These are phyloP conservation scores for Apistogramma diplotaenia DNA, from an alignment of 2,113 vertebrate species.

Conservation along the genomic window DNA sequence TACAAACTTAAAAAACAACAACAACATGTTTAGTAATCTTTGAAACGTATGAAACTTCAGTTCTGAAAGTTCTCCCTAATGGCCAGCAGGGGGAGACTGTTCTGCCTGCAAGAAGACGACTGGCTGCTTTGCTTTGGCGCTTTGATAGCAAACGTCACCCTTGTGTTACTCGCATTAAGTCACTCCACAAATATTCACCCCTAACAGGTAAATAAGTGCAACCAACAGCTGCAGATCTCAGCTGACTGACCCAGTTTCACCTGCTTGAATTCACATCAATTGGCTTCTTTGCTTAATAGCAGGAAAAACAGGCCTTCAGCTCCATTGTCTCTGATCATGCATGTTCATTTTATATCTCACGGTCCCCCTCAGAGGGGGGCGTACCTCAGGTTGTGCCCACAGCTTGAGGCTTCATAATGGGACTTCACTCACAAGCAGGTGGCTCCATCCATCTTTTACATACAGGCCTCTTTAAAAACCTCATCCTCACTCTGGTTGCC, in stretches of 20 bases:
- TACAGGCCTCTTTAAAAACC: neutral
- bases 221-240: neutral
- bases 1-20: neutral
- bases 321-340: neutral
- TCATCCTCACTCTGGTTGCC: neutral
- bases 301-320: neutral
- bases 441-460: neutral
- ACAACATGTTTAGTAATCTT: neutral
- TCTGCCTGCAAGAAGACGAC: neutral
- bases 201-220: neutral
- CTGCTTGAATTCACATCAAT: neutral
- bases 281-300: neutral
- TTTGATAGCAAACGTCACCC: neutral
- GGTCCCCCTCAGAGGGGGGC: neutral
- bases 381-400: neutral
- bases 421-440: neutral
- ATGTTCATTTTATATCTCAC: neutral
- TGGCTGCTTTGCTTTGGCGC: too few relatives aligned
- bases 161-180: neutral
- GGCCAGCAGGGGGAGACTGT: neutral
- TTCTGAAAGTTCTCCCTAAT: neutral
- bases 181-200: neutral
- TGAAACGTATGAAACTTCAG: neutral
- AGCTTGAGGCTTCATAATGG: too few relatives aligned
- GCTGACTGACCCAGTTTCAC: neutral